Evolutionary conservation across 1,140 invertebrate species (phyloP).

Genomic region (Lordiphosa stackelbergi): DNA sequence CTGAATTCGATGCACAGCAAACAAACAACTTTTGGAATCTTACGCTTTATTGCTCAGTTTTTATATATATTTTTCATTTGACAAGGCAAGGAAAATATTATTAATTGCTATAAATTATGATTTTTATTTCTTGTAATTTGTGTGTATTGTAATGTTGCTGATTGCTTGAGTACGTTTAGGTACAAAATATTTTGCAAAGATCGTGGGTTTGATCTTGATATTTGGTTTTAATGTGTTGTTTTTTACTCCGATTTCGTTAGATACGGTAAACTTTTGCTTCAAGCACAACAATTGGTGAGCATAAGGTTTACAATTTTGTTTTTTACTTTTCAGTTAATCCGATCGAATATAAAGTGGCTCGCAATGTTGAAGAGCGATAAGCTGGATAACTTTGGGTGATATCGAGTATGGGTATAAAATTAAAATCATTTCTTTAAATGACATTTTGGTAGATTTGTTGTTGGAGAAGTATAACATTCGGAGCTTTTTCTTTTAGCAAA

Average conservation of each 20-base stretch:
- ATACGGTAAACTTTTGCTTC: slow-evolving; percentile 49
- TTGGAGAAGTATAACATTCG: too few relatives aligned
- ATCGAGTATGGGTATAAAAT: too few relatives aligned
- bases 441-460: too few relatives aligned
- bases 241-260: slow-evolving; percentile 10
- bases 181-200: slow-evolving; percentile 46
- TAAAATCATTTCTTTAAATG: too few relatives aligned
- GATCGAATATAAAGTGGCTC: too few relatives aligned
- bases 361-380: too few relatives aligned
- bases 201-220: slow-evolving; percentile 13
- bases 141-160: slow-evolving; percentile 20
- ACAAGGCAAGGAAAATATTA: slow-evolving; percentile 14
- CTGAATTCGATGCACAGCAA: slow-evolving; percentile 58
- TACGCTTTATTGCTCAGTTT: slow-evolving; percentile 33
- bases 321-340: slow-evolving; percentile 1
- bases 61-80: slow-evolving; percentile 23
- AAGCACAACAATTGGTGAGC: slow-evolving; percentile 73
- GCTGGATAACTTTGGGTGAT: too few relatives aligned
- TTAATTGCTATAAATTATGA: slow-evolving; percentile 39
- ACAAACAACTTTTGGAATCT: slow-evolving; percentile 67
- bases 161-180: slow-evolving; percentile 47
- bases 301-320: slow-evolving; percentile 69
- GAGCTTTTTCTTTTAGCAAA: too few relatives aligned
- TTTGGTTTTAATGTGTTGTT: slow-evolving; percentile 14
- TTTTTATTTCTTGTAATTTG: slow-evolving; percentile 4